Base-by-base conservation (phyloP, 2,888 invertebrate genomes). In the Automeris io region DNA sequence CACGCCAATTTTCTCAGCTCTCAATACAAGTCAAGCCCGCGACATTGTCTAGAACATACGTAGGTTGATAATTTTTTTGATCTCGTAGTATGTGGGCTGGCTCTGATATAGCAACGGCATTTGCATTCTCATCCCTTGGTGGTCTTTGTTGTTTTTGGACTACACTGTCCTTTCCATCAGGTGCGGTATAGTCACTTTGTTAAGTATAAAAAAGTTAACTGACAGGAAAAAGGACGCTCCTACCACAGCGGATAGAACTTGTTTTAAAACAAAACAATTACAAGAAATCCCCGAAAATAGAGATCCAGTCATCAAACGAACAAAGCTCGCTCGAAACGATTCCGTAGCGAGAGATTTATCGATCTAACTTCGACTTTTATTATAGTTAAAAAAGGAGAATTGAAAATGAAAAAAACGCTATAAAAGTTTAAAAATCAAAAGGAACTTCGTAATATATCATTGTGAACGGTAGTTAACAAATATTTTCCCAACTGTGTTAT, bases 391-490 rank as follows among this genome's bases (percentile, higher is more conserved):
- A 44, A 41, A 54, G 41, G 37, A 42, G 40, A 38, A 43, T 35
- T 29, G 22, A 33, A 32, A 26, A 7, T 13, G 16, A 51, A 45
- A 43, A 57, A 49, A 48, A 45, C 45, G 18, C 26, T 33, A 47
- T 37, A 46, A 39, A 45, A 35, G 41, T 45, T 37, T 43, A 45
- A 45, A 51, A 49, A 54, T 51, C 49, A 48, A 46, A 47, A 43
- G 47, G 26, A 42, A 44, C 42, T 40, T 39, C 37, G 31, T 57
- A 40, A 58, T 69, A 70, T 58, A 70, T 70, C 70, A 69, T 51
- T 37, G 54, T 56, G 58, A 55, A 60, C 76, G 60, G 78, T 76
- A 75, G 76, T 76, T 62, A 69, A 68, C 61, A 61, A 72, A 73
- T 70, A 72, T 70, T 70, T 63, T 69, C 56, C 52, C 67, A 67